Evolutionary conservation across 2,888 invertebrate species (phyloP).

Genomic region (Pachycephus smyrnensis): DNA sequence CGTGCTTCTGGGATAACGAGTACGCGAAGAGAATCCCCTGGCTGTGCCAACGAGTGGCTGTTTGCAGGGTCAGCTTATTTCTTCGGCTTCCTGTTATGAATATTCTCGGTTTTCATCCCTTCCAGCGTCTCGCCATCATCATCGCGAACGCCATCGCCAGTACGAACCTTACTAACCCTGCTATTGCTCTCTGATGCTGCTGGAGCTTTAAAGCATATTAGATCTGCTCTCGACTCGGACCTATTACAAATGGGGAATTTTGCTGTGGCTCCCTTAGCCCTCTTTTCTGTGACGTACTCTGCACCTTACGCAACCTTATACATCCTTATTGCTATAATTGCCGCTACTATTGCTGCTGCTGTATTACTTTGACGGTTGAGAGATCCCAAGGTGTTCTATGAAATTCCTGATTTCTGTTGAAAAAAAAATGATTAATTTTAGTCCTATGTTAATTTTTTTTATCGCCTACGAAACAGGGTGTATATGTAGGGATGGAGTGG

Average conservation of each 20-base stretch:
- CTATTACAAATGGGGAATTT: conserved; percentile 39
- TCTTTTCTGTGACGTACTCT: not conserved
- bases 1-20: conserved; percentile 33
- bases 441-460: not conserved
- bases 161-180: not conserved
- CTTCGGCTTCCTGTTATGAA: conserved; percentile 46
- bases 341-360: not conserved
- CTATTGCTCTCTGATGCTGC: conserved; percentile 17
- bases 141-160: conserved; percentile 5
- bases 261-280: conserved; percentile 19
- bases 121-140: not conserved
- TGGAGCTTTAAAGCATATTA: conserved; percentile 45
- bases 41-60: conserved; percentile 42
- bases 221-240: conserved; percentile 47
- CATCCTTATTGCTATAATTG: not conserved
- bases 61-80: conserved; percentile 54
- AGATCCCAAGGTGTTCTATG: not conserved
- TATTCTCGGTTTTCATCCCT: conserved; percentile 33
- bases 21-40: conserved; percentile 15
- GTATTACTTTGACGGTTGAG: not conserved
- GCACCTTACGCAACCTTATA: not conserved
- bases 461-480: not conserved
- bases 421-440: not conserved
- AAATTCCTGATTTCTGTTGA: not conserved
- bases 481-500: not conserved